Evolutionary conservation across 2,113 vertebrate genomes (phyloP).

Genomic region (Phocoena sinus): DNA sequence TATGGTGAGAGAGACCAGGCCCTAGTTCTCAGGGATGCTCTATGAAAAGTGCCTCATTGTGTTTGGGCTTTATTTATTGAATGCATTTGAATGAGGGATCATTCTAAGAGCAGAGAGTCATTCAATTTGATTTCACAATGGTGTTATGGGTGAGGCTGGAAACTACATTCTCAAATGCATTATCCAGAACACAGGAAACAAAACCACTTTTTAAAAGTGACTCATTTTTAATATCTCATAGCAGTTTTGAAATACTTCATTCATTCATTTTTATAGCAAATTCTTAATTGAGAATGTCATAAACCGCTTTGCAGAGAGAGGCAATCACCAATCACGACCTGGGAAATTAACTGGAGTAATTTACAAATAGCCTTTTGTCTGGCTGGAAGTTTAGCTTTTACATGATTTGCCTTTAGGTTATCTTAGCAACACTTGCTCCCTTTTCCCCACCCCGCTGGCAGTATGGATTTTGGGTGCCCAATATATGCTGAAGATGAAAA

Average conservation of each 20-base stretch:
- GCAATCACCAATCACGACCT: constrained; percentile 64
- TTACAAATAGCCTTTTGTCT: constrained; percentile 67
- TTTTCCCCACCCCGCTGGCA: not conserved
- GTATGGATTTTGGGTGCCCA: not conserved
- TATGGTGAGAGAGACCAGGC: constrained; percentile 30
- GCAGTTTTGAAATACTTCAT: constrained; percentile 65
- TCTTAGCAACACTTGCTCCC: constrained; percentile 13
- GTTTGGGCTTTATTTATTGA: constrained; percentile 67
- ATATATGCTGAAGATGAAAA: constrained; percentile 11
- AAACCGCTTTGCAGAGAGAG: constrained; percentile 54
- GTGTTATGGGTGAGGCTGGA: constrained; percentile 54
- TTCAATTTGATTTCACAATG: constrained; percentile 70
- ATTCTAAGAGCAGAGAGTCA: constrained; percentile 59
- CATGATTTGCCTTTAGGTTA: constrained; percentile 31
- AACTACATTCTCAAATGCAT: constrained; percentile 65
- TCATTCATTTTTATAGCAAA: constrained; percentile 74
- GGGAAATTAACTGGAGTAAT: constrained; percentile 69
- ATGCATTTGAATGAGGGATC: constrained; percentile 60
- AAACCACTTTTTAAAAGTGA: constrained; percentile 67
- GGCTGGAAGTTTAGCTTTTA: constrained; percentile 50
- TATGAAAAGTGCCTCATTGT: constrained; percentile 39
- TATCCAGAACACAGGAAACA: constrained; percentile 58
- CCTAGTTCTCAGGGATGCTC: constrained; percentile 39
- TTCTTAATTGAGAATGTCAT: constrained; percentile 62
- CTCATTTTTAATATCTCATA: constrained; percentile 72